These are phyloP conservation scores for Lacanobia oleracea DNA, from an alignment of 2,888 invertebrate species.

Conservation along the genomic window DNA sequence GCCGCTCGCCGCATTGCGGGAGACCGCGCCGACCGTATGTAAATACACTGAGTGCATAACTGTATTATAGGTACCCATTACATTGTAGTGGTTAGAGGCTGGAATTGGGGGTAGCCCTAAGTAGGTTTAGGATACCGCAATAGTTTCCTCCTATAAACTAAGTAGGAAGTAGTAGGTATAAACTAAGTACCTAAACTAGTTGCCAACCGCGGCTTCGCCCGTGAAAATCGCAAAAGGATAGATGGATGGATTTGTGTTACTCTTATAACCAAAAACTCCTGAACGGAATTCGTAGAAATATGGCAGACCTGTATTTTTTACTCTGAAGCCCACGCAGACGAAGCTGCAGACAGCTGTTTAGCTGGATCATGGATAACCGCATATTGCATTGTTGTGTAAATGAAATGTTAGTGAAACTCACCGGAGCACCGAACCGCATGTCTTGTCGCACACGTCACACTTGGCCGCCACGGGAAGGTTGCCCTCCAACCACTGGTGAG, in stretches of 20 bases:
- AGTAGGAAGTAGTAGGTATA: no score
- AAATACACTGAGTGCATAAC: not conserved
- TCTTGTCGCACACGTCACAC: conserved; percentile 98
- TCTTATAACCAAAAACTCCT: no score
- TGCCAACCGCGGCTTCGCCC: no score
- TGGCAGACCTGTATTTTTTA: no score
- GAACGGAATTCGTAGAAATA: no score
- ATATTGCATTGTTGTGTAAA: not conserved
- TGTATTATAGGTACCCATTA: not conserved
- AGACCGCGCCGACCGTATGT: not conserved
- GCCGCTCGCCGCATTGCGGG: conserved; percentile 32
- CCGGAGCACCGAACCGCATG: conserved; percentile 98
- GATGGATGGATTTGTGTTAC: no score
- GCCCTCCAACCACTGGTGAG: conserved; percentile 99
- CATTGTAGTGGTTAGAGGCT: not conserved
- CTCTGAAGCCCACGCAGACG: no score
- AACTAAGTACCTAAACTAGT: no score
- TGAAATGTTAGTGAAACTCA: conserved; percentile 77
- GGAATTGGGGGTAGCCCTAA: not conserved
- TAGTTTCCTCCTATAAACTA: not conserved
- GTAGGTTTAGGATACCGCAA: not conserved
- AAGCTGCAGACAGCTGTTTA: no score
- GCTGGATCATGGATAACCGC: no score
- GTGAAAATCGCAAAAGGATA: no score
- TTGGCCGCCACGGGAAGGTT: conserved; percentile 98